Evolutionary conservation across 2,113 vertebrate genomes (phyloP), one percentile per base, ranked within the genome.

Genomic region (Glaucomys volans): DNA sequence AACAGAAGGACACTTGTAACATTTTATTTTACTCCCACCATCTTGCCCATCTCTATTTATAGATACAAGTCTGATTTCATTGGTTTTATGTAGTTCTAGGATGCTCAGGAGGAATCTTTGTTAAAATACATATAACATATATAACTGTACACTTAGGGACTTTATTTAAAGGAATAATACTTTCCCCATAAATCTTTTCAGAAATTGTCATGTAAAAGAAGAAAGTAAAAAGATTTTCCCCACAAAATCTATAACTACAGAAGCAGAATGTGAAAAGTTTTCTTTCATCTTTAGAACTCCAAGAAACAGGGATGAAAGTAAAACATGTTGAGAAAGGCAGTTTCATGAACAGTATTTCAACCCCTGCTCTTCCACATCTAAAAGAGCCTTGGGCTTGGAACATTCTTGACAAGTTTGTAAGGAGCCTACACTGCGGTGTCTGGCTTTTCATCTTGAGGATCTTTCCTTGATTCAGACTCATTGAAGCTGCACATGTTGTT

Each of bases 21-120:
- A 98, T 98, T 98, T 99, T 99, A 96, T 99, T 98, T 99, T 99
- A 98, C 98, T 99, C 93, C 99, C 99, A 77, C 99, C 98, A n/a
- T 99, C 98, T 98, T 99, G 98, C 4, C 99, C 99, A 98, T 99
- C 99, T 86, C 98, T 99, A 74, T 99, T 99, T 95, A 99, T 98
- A 28, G 99, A 99, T 13, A 99, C 98, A 95, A 99, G 98, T 75
- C 98, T 99, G n/a, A 99, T 98, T 98, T 99, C 98, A 7, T 99
- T 99, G 1, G 99, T 99, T 0, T 99, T 99, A 97, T 99, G 99
- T 97, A 99, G 98, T 98, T 99, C 99, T 97, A 99, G 97, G 77
- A 98, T 99, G 20, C 98, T 99, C 71, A 99, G 98, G 98, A 99
- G 92, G 74, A 97, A 99, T 98, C 28, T 98, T 99, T 76, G 98